A percentile compares a stretch with the other conserved stretches of the same genome.
phyloP scores from a whole-genome alignment of 2,888 invertebrate species.

The Candidula unifasciata region DNA sequence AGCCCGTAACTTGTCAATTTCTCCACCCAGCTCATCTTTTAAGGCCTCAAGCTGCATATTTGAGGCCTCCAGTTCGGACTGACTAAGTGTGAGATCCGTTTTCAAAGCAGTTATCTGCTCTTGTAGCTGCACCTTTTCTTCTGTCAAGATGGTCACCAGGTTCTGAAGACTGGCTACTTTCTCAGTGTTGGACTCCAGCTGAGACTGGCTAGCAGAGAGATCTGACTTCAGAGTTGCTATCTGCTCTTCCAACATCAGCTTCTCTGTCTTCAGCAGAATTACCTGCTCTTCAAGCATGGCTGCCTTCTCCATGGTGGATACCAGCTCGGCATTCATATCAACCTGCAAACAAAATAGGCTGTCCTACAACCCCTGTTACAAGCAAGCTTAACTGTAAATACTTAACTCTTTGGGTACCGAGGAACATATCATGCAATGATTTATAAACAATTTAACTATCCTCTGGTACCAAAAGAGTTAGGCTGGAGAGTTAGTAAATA shows the following conservation, averaged over 20 bases:
- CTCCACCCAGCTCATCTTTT: constrained; percentile 47
- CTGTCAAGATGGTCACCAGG: background rate
- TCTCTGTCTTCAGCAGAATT: background rate
- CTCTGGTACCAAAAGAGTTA: too few species aligned
- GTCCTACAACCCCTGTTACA: constrained; percentile 33
- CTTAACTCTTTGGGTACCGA: too few species aligned
- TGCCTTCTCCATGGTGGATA: constrained; percentile 7
- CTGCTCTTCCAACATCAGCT: constrained; percentile 26
- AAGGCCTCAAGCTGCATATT: constrained; percentile 37
- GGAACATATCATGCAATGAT: too few species aligned
- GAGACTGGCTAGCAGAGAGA: constrained; percentile 24
- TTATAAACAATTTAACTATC: too few species aligned
- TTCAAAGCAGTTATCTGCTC: constrained; percentile 1
- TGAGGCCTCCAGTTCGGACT: constrained; percentile 40
- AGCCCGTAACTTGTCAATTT: constrained; percentile 51
- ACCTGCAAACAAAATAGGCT: constrained; percentile 48
- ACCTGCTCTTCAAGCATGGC: constrained; percentile 26
- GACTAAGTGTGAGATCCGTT: constrained; percentile 14
- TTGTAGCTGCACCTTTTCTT: constrained; percentile 12
- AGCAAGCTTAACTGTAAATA: too few species aligned
- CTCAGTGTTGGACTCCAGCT: constrained; percentile 11
- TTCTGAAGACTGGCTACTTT: constrained; percentile 21
- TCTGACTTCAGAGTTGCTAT: background rate
- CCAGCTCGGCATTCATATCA: constrained; percentile 30
- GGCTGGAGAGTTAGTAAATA: too few species aligned